Evolutionary conservation across 2,888 invertebrate genomes (phyloP), one percentile per base, ranked within the genome.

Genomic region (Polydrusus tereticollis): DNA sequence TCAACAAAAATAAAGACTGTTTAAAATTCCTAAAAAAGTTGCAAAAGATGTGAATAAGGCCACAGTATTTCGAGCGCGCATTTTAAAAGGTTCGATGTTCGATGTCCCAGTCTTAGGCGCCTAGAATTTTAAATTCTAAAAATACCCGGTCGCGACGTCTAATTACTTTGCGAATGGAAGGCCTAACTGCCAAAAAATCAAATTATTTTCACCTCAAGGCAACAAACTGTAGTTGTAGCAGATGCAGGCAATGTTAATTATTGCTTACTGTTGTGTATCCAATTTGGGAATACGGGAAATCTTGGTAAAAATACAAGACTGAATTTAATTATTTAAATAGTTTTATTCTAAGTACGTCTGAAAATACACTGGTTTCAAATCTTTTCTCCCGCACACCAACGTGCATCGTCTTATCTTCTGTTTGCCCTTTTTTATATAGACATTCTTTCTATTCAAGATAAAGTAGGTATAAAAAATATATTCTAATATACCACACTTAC

Each of bases 61-160:
- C 82, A 79, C 79, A 80, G 81, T 83, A 82, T 82, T 83, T 83
- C 78, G 80, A 78, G 75, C 78, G 78, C 79, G 81, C 81, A 80
- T 81, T 29, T 55, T 78, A 82, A 81, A 82, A 83, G 82, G 85
- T 85, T 85, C 85, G 85, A 84, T 81, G 85, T 82, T 83, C 85
- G 83, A 84, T 81, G 85, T 82, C 84, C 85, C 83, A 63, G 82
- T 80, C 82, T 81, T 81, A 80, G 84, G 84, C 84, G 84, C 84
- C 83, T 84, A 83, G 83, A 82, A 83, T 83, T 84, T 85, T 84
- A 82, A 83, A 83, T 78, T 85, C 84, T 85, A 85, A 83, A 84
- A 84, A 85, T 85, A 85, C 76, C 77, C 81, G 77, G 84, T 83
- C 84, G 83, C 80, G 83, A 80, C 83, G 81, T 80, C 83, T 83